Evolutionary conservation across 2,797 vertebrate species (phyloP), one percentile per base, ranked within the genome.

Genomic region (Anisognathus igniventris): DNA sequence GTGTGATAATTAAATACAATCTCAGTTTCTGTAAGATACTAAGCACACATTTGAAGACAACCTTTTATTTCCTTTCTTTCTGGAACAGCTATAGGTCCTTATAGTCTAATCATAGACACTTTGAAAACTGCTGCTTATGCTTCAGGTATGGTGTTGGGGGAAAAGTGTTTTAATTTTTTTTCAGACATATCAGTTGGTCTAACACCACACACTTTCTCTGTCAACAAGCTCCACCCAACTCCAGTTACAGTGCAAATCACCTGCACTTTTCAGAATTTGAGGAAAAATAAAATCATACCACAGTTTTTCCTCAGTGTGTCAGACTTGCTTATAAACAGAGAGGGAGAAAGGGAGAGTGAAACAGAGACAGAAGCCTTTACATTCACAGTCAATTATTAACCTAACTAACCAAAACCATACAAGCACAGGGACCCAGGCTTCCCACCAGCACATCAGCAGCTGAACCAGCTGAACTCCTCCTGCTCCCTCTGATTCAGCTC

Each of bases 1-100:
- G 40, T 24, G 31, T 48, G 79, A 58, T 90, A 92, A 91, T 75
- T 77, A 92, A 91, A 86, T 33, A 68, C 48, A 75, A 25, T 33
- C 70, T 84, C 54, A 70, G 47, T 86, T 93, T 92, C 93, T 83
- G 44, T 66, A 60, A 75, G 58, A 72, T 39, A 68, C 15, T 65
- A 47, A 53, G 33, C 9, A 58, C 0, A 40, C 10, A 27, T 60
- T 56, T 56, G 76, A 80, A 78, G 39, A 65, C 68, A 71, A 40
- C 10, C 10, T 77, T 87, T 71, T 30, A 4, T 77, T 80, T 73
- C 64, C 53, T 66, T 73, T 56, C 44, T 64, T 66, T 77, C 40
- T 56, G 19, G 61, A 87, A 70, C 51, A 86, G 19, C 27, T 60
- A 10, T 28, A 66, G 23, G 31, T 79, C 28, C 15, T 82, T 61